Percentiles rank a stretch among this genome's conserved stretches.
phyloP scores from a whole-genome alignment of 2,797 vertebrate species.

The Catharus ustulatus region DNA sequence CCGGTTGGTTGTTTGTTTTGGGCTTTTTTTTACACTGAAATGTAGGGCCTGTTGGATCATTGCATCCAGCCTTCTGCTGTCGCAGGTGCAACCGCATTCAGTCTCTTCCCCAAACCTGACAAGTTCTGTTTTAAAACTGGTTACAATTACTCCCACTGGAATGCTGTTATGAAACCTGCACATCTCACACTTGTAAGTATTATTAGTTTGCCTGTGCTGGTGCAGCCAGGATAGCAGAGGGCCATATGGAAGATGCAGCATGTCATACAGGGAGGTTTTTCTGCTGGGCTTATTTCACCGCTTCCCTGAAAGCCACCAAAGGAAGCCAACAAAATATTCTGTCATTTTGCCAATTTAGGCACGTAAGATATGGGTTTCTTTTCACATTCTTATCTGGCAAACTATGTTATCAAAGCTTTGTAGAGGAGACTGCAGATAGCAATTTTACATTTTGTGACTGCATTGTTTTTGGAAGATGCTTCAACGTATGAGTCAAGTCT shows the following conservation, averaged over 20 bases:
- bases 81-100: neutral
- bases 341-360: neutral
- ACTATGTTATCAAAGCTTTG: neutral
- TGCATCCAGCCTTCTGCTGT: neutral
- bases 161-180: neutral
- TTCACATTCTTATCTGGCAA: neutral
- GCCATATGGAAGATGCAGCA: neutral
- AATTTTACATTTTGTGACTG: neutral
- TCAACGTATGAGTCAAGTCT: neutral
- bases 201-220: neutral
- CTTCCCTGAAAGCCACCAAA: neutral
- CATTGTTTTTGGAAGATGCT: neutral
- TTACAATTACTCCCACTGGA: neutral
- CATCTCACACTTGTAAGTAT: neutral
- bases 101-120: neutral
- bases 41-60: neutral
- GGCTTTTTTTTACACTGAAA: neutral
- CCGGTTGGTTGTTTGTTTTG: neutral
- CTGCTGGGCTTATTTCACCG: neutral
- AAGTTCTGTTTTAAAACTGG: neutral
- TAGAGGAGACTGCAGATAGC: neutral
- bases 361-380: neutral
- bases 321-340: neutral
- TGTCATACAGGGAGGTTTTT: neutral
- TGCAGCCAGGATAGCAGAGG: neutral